Conservation (phyloP, 2,113 vertebrate genomes). For the Phyllostomus hastatus region DNA sequence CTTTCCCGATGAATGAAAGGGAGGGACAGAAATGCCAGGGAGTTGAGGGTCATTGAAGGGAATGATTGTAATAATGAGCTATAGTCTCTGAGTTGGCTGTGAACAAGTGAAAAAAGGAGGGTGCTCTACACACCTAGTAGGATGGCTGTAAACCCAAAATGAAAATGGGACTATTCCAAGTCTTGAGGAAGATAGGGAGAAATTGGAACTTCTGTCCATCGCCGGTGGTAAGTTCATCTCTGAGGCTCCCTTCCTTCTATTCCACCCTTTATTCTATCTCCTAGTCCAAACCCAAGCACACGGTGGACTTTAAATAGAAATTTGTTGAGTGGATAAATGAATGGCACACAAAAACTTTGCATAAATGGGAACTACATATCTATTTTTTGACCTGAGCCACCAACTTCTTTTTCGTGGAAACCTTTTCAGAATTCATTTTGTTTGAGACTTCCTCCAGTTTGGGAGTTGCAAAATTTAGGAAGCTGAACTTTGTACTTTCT, state of each 20-base stretch:
- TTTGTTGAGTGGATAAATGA: neutral
- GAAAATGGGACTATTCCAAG: neutral
- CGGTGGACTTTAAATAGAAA: neutral
- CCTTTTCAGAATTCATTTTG: neutral
- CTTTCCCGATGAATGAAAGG: rapidly evolving
- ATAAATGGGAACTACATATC: neutral
- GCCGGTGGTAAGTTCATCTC: neutral
- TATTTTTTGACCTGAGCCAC: neutral
- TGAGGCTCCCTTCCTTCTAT: neutral
- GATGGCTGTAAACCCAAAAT: neutral
- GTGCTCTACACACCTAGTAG: neutral
- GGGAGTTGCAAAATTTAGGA: neutral
- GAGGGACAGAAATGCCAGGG: neutral
- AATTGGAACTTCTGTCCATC: neutral
- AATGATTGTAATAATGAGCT: neutral
- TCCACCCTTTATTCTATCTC: neutral
- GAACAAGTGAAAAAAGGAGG: neutral
- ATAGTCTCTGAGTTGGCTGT: neutral
- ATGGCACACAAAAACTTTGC: neutral
- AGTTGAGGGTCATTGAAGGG: neutral
- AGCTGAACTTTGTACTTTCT: neutral
- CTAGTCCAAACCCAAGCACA: neutral
- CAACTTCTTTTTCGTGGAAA: neutral
- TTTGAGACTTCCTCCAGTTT: neutral
- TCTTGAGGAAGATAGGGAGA: neutral